These are phyloP conservation scores for Amblyopsis rosae DNA, from an alignment of 2,113 vertebrate species.

Conservation along the genomic window DNA sequence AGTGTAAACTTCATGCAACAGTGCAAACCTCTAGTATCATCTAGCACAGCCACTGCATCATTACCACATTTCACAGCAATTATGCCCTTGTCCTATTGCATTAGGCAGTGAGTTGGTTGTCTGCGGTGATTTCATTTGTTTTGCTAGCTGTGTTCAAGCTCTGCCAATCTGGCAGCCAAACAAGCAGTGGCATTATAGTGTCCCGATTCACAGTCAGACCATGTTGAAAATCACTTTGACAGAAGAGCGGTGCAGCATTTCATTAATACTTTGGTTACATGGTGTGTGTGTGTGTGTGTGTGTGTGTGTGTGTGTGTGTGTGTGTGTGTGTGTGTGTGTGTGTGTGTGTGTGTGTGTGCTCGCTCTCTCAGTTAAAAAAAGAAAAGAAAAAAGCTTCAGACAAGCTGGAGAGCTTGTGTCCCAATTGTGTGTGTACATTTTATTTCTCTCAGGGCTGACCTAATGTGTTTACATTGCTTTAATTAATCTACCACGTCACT, in stretches of 20 bases:
- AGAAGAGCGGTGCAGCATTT: conserved; percentile 44
- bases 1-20: conserved; percentile 1
- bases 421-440: background rate
- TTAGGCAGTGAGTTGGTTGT: conserved; percentile 40
- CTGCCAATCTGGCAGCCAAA: conserved; percentile 47
- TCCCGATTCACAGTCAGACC: conserved; percentile 44
- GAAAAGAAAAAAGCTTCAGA: too few species aligned
- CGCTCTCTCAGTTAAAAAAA: too few species aligned
- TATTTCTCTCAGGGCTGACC: background rate
- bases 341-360: background rate
- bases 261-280: conserved; percentile 26
- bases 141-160: conserved; percentile 40
- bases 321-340: background rate
- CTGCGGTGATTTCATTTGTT: conserved; percentile 38
- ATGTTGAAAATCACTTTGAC: conserved; percentile 66
- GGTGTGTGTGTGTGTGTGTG: conserved; percentile 6
- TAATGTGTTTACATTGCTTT: background rate
- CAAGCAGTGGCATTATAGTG: conserved; percentile 30
- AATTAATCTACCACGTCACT: too few species aligned
- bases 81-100: conserved; percentile 34
- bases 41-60: conserved; percentile 3
- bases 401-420: too few species aligned
- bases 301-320: conserved; percentile 5
- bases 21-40: conserved; percentile 1
- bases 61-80: conserved; percentile 32